Conservation (phyloP, 2,113 vertebrate genomes). For the Talpa occidentalis region DNA sequence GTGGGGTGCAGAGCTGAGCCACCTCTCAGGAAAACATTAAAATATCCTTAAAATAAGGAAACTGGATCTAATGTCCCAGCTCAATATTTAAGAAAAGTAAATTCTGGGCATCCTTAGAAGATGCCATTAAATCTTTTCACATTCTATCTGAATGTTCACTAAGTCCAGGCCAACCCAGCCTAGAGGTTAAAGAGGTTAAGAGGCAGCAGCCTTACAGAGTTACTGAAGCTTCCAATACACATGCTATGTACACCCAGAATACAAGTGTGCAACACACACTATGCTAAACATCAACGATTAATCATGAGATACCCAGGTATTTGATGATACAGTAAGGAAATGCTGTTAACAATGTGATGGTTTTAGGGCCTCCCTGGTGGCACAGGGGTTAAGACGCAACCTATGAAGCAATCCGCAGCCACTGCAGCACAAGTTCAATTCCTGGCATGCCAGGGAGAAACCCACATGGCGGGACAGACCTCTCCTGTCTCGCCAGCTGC, state of each 20-base stretch:
- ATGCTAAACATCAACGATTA: background rate
- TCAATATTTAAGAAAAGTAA: background rate
- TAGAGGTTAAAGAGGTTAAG: background rate
- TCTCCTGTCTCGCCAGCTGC: no score
- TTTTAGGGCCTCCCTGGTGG: no score
- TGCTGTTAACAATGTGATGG: background rate
- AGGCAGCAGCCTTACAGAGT: background rate
- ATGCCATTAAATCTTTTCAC: background rate
- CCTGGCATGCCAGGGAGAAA: no score
- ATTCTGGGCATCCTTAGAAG: background rate
- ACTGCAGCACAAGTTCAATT: no score
- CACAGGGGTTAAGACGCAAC: no score
- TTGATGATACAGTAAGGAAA: conserved; percentile 9
- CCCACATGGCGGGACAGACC: no score
- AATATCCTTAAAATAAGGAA: conserved; percentile 24
- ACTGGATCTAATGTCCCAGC: background rate
- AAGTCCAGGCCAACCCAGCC: background rate
- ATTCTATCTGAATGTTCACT: background rate
- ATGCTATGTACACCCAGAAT: background rate
- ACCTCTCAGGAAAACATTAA: background rate
- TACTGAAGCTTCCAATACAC: background rate
- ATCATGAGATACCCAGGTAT: background rate
- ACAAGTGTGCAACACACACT: background rate
- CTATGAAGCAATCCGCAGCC: no score
- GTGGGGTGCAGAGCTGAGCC: background rate